Evolutionary conservation across 2,888 invertebrate genomes (phyloP).

Genomic region (Elysia crispata): DNA sequence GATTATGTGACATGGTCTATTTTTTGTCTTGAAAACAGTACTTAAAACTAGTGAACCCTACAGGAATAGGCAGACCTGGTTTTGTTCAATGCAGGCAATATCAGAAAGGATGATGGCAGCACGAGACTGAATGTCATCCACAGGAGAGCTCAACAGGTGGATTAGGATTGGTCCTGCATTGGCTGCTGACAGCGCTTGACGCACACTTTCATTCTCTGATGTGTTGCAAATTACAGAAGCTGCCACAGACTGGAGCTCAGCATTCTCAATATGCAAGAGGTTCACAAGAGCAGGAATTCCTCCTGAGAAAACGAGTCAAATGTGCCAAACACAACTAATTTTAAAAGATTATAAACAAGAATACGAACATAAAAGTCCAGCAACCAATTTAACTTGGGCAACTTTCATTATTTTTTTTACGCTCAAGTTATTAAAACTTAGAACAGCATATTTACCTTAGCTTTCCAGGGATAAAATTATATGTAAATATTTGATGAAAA

Average conservation of each 20-base stretch:
- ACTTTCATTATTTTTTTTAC: too few species aligned
- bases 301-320: slow-evolving; percentile 56
- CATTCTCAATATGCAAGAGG: slow-evolving; percentile 69
- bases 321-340: background rate
- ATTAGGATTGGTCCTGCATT: slow-evolving; percentile 73
- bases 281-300: slow-evolving; percentile 73
- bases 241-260: slow-evolving; percentile 73
- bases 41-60: too few species aligned
- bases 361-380: too few species aligned
- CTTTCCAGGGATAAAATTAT: too few species aligned
- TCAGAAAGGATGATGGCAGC: slow-evolving; percentile 76
- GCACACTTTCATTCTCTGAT: slow-evolving; percentile 72
- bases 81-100: slow-evolving; percentile 73
- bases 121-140: slow-evolving; percentile 76
- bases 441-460: too few species aligned
- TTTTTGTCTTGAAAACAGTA: too few species aligned
- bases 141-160: slow-evolving; percentile 68
- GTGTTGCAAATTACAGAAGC: slow-evolving; percentile 77
- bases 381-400: too few species aligned
- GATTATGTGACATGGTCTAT: too few species aligned
- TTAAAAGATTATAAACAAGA: too few species aligned
- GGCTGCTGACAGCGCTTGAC: slow-evolving; percentile 68
- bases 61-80: slow-evolving; percentile 62
- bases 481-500: too few species aligned
- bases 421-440: too few species aligned